These are phyloP conservation scores for Adelges cooleyi DNA, from an alignment of 1,140 invertebrate species.

Conservation along the genomic window DNA sequence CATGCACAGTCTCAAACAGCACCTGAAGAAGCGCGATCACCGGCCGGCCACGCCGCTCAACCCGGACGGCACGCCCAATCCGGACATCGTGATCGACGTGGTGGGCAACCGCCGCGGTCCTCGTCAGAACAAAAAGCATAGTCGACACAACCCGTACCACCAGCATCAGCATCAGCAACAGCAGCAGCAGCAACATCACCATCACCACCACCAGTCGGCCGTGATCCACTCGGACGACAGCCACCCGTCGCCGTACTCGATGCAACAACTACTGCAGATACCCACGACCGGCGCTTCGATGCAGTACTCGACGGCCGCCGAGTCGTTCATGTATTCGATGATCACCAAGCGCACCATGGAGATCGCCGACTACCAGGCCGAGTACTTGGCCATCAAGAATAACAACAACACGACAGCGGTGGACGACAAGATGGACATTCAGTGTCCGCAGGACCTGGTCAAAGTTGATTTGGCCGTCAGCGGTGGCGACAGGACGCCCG, in stretches of 20 bases:
- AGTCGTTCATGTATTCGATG: conserved; percentile 17
- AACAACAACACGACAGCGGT: conserved; percentile 10
- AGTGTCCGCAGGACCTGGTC: not conserved
- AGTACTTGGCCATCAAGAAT: conserved; percentile 10
- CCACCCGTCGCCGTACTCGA: conserved; percentile 21
- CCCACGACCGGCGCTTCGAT: conserved; percentile 1
- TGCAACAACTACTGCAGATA: conserved; percentile 31
- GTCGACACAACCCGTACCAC: conserved; percentile 4
- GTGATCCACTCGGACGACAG: not conserved
- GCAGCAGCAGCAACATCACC: not conserved
- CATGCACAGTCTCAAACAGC: conserved; percentile 92
- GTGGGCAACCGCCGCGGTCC: conserved; percentile 79
- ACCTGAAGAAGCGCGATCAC: conserved; percentile 80
- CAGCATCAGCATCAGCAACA: conserved; percentile 10
- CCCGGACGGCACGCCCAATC: conserved; percentile 74
- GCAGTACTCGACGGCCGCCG: not conserved
- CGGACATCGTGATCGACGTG: conserved; percentile 75
- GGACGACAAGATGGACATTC: conserved; percentile 20
- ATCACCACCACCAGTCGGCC: conserved; percentile 1
- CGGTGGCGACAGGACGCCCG: conserved; percentile 10
- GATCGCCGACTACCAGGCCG: conserved; percentile 2
- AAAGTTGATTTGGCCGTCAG: not conserved
- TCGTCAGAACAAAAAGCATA: conserved; percentile 46
- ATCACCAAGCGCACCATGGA: conserved; percentile 4
- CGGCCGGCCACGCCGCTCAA: conserved; percentile 75